These are phyloP conservation scores for Tamandua tetradactyla DNA, from an alignment of 2,797 vertebrate genomes.

Conservation along the genomic window DNA sequence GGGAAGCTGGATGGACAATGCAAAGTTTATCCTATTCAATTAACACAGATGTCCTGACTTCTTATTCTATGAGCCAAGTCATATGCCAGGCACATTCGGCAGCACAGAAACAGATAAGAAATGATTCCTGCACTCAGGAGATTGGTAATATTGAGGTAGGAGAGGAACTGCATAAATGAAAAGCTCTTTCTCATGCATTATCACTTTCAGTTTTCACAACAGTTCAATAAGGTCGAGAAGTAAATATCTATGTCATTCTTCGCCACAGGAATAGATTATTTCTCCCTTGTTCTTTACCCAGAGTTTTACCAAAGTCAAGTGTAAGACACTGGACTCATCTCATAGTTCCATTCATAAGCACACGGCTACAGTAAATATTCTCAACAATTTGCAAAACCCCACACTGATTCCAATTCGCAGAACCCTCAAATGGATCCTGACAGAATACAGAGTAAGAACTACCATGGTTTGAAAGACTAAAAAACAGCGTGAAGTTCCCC, in stretches of 20 bases:
- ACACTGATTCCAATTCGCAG: not conserved
- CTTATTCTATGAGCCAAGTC: not conserved
- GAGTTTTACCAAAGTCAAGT: not conserved
- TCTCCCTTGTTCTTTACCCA: not conserved
- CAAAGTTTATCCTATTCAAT: not conserved
- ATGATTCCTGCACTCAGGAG: not conserved
- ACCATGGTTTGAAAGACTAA: not conserved
- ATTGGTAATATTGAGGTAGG: not conserved
- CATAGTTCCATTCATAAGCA: not conserved
- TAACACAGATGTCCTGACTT: not conserved
- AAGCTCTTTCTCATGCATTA: not conserved
- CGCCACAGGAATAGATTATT: not conserved
- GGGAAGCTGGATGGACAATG: not conserved
- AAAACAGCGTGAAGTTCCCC: not conserved
- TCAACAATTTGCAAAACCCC: not conserved
- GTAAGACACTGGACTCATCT: not conserved
- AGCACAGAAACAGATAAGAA: not conserved
- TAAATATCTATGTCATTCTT: not conserved
- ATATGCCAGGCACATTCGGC: not conserved
- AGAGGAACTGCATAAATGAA: constrained; percentile 22
- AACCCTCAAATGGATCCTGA: not conserved
- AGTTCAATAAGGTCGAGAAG: not conserved
- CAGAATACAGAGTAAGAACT: not conserved
- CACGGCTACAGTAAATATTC: not conserved
- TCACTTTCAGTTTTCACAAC: not conserved